Conservation (phyloP, 23 tunicate genomes). For the Styela clava region DNA sequence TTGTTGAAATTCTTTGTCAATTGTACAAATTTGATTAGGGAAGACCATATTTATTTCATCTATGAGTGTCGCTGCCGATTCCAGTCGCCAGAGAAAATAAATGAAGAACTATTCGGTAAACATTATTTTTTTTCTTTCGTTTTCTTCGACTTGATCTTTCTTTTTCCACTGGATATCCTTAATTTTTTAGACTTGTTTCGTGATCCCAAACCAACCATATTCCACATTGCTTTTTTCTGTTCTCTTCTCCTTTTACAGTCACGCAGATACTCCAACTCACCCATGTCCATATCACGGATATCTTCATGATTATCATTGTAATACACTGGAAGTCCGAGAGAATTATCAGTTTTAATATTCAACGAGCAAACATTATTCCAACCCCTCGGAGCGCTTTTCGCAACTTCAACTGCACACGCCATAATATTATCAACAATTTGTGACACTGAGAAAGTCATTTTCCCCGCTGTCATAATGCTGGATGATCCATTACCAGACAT, state of each 20-base stretch:
- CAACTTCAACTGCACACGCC: conserved; percentile 23
- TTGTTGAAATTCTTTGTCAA: no score
- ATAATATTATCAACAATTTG: conserved; percentile 28
- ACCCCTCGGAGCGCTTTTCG: conserved; percentile 20
- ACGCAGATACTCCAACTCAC: not conserved
- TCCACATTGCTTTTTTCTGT: conserved; percentile 6
- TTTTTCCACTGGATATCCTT: no score
- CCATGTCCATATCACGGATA: conserved; percentile 7
- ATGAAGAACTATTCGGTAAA: no score
- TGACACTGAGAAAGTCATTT: not conserved
- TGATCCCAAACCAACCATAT: conserved; percentile 3
- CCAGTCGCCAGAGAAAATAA: no score
- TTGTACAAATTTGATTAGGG: no score
- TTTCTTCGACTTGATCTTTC: no score
- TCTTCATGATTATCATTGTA: conserved; percentile 12
- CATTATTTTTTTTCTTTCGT: no score
- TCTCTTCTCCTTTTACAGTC: not conserved
- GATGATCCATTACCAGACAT: conserved; percentile 24
- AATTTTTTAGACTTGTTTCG: not conserved
- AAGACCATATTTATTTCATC: no score
- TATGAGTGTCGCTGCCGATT: no score
- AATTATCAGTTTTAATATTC: conserved; percentile 2
- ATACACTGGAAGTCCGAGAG: conserved; percentile 22
- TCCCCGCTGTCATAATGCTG: not conserved
- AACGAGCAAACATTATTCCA: conserved; percentile 16